phyloP scores from a whole-genome alignment of 2,888 invertebrate species.

The Hermaeophaga mercurialis region DNA sequence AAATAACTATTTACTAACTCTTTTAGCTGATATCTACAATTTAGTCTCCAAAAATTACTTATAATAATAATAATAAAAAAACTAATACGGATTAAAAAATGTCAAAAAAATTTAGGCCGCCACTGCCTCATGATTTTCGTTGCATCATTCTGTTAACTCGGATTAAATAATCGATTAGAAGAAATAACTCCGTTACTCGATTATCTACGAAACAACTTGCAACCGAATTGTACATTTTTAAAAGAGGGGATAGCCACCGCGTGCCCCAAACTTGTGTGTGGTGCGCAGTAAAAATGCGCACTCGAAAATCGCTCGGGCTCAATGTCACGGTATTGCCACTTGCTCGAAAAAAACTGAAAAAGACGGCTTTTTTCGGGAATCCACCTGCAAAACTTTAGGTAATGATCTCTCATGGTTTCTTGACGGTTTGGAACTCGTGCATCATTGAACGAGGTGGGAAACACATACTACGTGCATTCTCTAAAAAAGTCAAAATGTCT shows the following conservation, averaged over 20 bases:
- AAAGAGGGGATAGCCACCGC: constrained; percentile 44
- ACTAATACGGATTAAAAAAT: too few species aligned
- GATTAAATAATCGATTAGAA: too few species aligned
- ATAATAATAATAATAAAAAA: too few species aligned
- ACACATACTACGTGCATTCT: neutral
- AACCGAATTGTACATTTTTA: constrained; percentile 26
- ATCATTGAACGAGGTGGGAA: constrained; percentile 15
- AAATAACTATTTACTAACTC: too few species aligned
- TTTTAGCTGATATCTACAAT: too few species aligned
- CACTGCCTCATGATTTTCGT: too few species aligned
- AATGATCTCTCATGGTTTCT: constrained; percentile 21
- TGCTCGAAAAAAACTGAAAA: neutral
- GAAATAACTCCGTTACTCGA: too few species aligned
- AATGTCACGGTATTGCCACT: constrained; percentile 37
- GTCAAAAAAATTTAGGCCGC: neutral
- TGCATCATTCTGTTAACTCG: too few species aligned
- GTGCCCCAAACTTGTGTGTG: constrained; percentile 50
- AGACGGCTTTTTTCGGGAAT: constrained; percentile 19
- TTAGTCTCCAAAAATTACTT: too few species aligned
- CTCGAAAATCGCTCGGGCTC: constrained; percentile 31
- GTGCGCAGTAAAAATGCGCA: constrained; percentile 48
- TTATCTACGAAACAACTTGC: constrained; percentile 9
- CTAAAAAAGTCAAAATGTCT: constrained; percentile 15
- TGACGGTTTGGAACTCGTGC: constrained; percentile 12
- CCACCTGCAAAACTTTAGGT: constrained; percentile 30